These are phyloP conservation scores for Labroides dimidiatus DNA, from an alignment of 2,797 vertebrate species.

Conservation along the genomic window DNA sequence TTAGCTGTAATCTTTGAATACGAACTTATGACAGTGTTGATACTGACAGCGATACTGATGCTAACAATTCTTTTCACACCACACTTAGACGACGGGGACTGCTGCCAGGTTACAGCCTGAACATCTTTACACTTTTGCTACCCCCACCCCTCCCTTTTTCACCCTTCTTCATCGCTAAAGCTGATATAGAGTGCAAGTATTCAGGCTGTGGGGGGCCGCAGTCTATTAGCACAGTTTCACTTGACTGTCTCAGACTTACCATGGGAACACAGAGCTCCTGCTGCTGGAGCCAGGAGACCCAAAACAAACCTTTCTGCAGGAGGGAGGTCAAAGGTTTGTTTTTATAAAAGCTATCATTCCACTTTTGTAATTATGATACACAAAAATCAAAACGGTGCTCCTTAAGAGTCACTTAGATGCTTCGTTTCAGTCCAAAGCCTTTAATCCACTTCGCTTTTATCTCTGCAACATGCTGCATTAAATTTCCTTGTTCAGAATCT, in stretches of 20 bases:
- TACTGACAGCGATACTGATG: background rate
- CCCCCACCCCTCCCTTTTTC: too few species aligned
- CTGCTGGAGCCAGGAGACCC: conserved; percentile 58
- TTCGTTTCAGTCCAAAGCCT: conserved; percentile 39
- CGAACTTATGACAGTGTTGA: too few species aligned
- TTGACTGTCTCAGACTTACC: conserved; percentile 66
- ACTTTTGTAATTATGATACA: conserved; percentile 60
- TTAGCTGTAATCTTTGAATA: too few species aligned
- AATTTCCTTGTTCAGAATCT: conserved; percentile 38
- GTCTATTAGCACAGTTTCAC: conserved; percentile 58
- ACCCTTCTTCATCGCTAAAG: conserved; percentile 16
- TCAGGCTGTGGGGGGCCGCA: conserved; percentile 53
- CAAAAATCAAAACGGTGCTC: conserved; percentile 33
- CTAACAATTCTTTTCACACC: conserved; percentile 17
- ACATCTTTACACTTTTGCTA: conserved; percentile 17
- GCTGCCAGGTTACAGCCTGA: conserved; percentile 34
- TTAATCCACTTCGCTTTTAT: conserved; percentile 50
- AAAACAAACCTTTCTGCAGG: conserved; percentile 72
- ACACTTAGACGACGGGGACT: conserved; percentile 17
- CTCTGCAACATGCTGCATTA: conserved; percentile 46
- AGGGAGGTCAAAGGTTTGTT: conserved; percentile 67
- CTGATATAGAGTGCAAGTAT: conserved; percentile 31
- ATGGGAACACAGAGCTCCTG: conserved; percentile 61
- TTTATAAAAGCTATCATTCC: conserved; percentile 55
- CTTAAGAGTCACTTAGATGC: conserved; percentile 38